phyloP scores from a whole-genome alignment of 2,888 invertebrate species.

The Petrophora chlorosata region DNA sequence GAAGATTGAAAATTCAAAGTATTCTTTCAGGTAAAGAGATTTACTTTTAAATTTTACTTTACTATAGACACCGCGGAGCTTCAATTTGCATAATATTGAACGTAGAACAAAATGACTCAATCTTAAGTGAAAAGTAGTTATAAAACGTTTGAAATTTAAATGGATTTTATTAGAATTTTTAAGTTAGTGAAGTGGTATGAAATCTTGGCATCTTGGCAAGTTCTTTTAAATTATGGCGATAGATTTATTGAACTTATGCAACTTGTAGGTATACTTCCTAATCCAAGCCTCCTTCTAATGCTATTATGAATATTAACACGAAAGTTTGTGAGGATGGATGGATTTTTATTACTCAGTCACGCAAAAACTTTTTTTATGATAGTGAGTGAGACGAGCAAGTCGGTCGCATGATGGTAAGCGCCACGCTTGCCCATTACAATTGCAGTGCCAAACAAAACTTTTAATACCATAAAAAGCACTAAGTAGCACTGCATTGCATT shows the following conservation, averaged over 20 bases:
- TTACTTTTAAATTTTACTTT: slow-evolving; percentile 67
- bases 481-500: no score
- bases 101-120: slow-evolving; percentile 35
- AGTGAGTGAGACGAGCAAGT: no score
- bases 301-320: no score
- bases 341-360: no score
- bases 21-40: slow-evolving; percentile 54
- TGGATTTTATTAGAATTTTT: slow-evolving; percentile 14
- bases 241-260: background rate
- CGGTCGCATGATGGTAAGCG: no score
- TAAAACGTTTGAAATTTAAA: slow-evolving; percentile 12
- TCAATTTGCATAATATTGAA: slow-evolving; percentile 68
- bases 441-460: no score
- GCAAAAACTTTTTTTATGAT: no score
- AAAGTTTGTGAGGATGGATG: no score
- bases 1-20: slow-evolving; percentile 37
- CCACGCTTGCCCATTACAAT: no score
- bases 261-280: no score
- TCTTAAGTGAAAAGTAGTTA: slow-evolving; percentile 33
- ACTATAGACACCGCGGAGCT: slow-evolving; percentile 37
- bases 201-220: slow-evolving; percentile 1
- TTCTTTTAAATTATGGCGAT: background rate
- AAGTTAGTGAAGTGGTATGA: slow-evolving; percentile 11
- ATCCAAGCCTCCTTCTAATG: no score
- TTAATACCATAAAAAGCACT: no score